Percentiles rank a stretch among this genome's conserved stretches.
Evolutionary conservation across 1,140 invertebrate species (phyloP).

Genomic region (Hylaeus anthracinus): DNA sequence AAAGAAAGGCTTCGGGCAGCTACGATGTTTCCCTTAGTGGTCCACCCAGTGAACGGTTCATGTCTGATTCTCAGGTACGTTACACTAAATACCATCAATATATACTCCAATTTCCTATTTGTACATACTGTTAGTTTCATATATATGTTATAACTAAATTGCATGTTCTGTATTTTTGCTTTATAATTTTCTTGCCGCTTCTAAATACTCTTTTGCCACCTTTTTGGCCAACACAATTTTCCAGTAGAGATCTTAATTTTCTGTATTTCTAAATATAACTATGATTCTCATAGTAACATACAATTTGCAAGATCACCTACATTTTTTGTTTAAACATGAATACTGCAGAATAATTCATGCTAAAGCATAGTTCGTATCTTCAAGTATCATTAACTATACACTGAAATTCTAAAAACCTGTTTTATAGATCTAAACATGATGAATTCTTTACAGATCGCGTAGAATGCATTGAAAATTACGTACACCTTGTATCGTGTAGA

Average conservation of each 20-base stretch:
- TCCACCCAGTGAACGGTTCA: conserved; percentile 84
- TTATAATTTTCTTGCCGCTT: neutral
- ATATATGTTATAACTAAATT: neutral
- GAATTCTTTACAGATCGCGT: neutral
- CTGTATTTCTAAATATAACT: neutral
- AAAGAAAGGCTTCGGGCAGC: conserved; percentile 86
- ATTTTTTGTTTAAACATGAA: neutral
- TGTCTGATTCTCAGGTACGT: conserved; percentile 85
- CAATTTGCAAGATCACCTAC: neutral
- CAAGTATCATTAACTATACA: neutral
- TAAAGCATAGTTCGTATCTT: neutral
- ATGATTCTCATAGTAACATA: too few relatives aligned
- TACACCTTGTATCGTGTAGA: neutral
- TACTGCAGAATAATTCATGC: neutral
- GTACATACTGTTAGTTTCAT: neutral
- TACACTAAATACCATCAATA: neutral
- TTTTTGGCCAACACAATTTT: too few relatives aligned
- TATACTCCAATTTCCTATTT: neutral
- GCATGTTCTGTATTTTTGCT: neutral
- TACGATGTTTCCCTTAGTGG: conserved; percentile 85
- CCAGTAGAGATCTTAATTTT: neutral
- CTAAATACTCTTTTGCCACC: neutral
- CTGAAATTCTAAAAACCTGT: neutral
- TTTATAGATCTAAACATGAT: neutral
- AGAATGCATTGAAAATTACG: neutral